phyloP scores from a whole-genome alignment of 1,140 invertebrate genomes.

The Oncopeltus fasciatus region DNA sequence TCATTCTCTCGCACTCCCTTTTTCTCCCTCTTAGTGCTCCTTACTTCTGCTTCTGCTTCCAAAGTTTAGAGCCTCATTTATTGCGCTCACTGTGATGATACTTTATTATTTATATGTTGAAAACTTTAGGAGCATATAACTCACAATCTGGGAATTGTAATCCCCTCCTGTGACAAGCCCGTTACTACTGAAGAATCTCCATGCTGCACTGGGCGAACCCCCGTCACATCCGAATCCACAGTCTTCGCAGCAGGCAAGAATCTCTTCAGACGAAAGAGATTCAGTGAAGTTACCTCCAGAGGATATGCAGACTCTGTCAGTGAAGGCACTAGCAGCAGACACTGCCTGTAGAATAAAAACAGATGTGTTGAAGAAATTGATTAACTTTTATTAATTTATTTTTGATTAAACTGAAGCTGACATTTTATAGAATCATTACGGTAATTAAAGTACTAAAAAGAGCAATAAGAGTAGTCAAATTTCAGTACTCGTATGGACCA shows the following conservation, averaged over 20 bases:
- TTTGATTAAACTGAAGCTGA: too few relatives aligned
- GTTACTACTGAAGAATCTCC: slow-evolving; percentile 64
- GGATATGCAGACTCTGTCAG: slow-evolving; percentile 76
- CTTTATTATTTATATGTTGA: not conserved
- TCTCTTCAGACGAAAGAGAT: slow-evolving; percentile 72
- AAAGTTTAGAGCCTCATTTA: too few relatives aligned
- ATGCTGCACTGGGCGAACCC: slow-evolving; percentile 65
- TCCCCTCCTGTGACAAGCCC: slow-evolving; percentile 73
- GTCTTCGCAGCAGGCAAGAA: slow-evolving; percentile 64
- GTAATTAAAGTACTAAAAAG: too few relatives aligned
- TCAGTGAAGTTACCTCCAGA: slow-evolving; percentile 55
- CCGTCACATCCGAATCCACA: slow-evolving; percentile 83
- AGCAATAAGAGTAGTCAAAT: too few relatives aligned
- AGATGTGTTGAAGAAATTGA: too few relatives aligned
- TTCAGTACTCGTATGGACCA: too few relatives aligned
- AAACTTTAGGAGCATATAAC: not conserved
- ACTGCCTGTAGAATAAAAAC: slow-evolving; percentile 66
- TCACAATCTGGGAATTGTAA: slow-evolving; percentile 30
- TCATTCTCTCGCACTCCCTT: too few relatives aligned
- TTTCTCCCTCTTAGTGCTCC: too few relatives aligned
- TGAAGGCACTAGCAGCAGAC: slow-evolving; percentile 87
- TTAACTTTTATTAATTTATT: too few relatives aligned
- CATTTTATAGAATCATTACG: too few relatives aligned
- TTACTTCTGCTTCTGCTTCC: too few relatives aligned
- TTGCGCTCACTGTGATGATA: too few relatives aligned